A percentile compares a stretch with the other conserved stretches of the same genome.
phyloP scores from a whole-genome alignment of 1,140 invertebrate genomes.

The Orussus abietinus region DNA sequence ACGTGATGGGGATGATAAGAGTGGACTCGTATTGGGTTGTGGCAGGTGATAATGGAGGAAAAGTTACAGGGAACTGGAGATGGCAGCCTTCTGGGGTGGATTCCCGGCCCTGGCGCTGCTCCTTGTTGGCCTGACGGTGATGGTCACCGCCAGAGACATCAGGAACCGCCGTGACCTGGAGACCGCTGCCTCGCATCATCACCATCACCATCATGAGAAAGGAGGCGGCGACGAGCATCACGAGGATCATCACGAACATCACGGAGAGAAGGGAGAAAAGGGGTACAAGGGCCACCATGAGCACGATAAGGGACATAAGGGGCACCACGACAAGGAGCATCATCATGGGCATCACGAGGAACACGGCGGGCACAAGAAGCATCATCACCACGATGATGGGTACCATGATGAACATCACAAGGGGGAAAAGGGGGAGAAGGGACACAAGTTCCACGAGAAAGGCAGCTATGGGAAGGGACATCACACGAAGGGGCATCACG shows the following conservation, averaged over 20 bases:
- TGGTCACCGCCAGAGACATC: conserved; percentile 14
- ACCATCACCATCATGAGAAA: conserved; percentile 24
- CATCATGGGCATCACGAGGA: conserved; percentile 27
- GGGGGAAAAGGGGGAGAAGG: conserved; percentile 26
- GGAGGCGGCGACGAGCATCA: conserved; percentile 23
- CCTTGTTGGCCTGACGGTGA: too few species aligned
- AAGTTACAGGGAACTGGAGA: too few species aligned
- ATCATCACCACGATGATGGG: conserved; percentile 30
- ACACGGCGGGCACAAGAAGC: conserved; percentile 29
- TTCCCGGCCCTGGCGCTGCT: too few species aligned
- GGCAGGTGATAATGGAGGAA: too few species aligned
- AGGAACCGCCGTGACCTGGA: conserved; percentile 21
- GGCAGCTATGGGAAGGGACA: conserved; percentile 33
- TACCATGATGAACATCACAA: conserved; percentile 27
- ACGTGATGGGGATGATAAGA: too few species aligned
- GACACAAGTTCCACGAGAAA: conserved; percentile 26
- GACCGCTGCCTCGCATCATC: conserved; percentile 22
- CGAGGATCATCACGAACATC: conserved; percentile 25
- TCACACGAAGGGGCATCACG: conserved; percentile 25
- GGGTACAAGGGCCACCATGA: conserved; percentile 29
- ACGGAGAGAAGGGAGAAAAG: conserved; percentile 26
- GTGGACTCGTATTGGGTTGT: too few species aligned
- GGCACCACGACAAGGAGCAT: conserved; percentile 20
- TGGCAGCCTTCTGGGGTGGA: too few species aligned
- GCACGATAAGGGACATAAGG: conserved; percentile 20